These are phyloP conservation scores for Rosalia funebris DNA, from an alignment of 2,888 invertebrate species.

Conservation along the genomic window DNA sequence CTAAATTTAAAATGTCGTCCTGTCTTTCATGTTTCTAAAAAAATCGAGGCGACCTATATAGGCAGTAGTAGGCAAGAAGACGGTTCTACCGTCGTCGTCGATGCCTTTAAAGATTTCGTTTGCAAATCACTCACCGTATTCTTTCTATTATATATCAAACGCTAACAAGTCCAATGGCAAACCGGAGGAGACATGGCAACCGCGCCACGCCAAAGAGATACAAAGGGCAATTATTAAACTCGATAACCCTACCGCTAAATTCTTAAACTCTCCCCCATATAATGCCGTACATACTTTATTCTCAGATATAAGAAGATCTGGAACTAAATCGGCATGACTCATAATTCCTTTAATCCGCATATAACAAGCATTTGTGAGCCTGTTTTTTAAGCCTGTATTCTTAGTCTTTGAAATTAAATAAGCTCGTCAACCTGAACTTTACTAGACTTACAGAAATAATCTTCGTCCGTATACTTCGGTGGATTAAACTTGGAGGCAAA, in stretches of 20 bases:
- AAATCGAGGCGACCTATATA: no score
- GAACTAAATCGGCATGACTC: constrained; percentile 61
- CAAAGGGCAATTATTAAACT: constrained; percentile 23
- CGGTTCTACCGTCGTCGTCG: no score
- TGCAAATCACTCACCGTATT: no score
- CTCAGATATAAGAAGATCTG: constrained; percentile 60
- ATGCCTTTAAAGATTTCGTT: no score
- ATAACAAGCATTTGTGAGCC: constrained; percentile 62
- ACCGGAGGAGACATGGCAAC: constrained; percentile 1
- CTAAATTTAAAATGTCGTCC: no score
- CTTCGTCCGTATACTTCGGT: constrained; percentile 48
- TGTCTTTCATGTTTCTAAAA: no score
- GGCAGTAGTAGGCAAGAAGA: no score
- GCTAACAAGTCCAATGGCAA: no score
- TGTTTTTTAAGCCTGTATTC: constrained; percentile 56
- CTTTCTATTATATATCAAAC: no score
- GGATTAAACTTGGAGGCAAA: constrained; percentile 45
- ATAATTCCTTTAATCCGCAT: constrained; percentile 64
- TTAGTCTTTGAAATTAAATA: constrained; percentile 58
- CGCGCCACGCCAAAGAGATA: constrained; percentile 12
- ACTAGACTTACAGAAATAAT: constrained; percentile 55
- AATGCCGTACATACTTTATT: constrained; percentile 50
- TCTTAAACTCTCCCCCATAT: constrained; percentile 56
- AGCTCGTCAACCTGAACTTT: constrained; percentile 55
- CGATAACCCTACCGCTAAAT: constrained; percentile 58